phyloP scores from a whole-genome alignment of 2,888 invertebrate species.

The Hydrotaea diabolus region DNA sequence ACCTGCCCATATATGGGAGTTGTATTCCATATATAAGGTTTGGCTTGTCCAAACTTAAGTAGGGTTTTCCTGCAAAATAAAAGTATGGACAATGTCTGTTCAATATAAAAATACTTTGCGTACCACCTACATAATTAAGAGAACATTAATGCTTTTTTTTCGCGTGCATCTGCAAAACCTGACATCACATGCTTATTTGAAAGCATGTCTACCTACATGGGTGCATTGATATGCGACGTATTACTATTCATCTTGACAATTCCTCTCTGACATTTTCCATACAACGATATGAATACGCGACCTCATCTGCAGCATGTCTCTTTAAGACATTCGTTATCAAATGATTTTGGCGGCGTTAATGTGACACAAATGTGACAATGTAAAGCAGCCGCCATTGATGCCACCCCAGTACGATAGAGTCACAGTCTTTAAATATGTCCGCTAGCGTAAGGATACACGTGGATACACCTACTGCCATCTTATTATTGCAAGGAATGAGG shows the following conservation, averaged over 20 bases:
- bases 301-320: not conserved
- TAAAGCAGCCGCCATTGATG: conserved; percentile 60
- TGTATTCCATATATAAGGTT: too few relatives aligned
- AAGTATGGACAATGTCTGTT: too few relatives aligned
- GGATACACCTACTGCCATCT: not conserved
- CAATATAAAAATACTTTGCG: too few relatives aligned
- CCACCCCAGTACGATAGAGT: not conserved
- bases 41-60: too few relatives aligned
- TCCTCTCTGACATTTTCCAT: not conserved
- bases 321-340: conserved; percentile 30
- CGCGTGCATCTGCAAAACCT: too few relatives aligned
- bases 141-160: too few relatives aligned
- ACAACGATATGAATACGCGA: not conserved
- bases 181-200: too few relatives aligned
- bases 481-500: not conserved
- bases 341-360: conserved; percentile 57
- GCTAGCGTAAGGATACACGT: not conserved
- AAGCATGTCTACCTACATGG: too few relatives aligned
- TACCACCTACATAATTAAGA: too few relatives aligned
- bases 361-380: conserved; percentile 70
- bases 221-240: too few relatives aligned
- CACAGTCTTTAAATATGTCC: not conserved
- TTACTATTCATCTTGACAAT: not conserved
- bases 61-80: too few relatives aligned
- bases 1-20: too few relatives aligned